phyloP scores from a whole-genome alignment of 2,888 invertebrate species.

The Drosophila picticornis region DNA sequence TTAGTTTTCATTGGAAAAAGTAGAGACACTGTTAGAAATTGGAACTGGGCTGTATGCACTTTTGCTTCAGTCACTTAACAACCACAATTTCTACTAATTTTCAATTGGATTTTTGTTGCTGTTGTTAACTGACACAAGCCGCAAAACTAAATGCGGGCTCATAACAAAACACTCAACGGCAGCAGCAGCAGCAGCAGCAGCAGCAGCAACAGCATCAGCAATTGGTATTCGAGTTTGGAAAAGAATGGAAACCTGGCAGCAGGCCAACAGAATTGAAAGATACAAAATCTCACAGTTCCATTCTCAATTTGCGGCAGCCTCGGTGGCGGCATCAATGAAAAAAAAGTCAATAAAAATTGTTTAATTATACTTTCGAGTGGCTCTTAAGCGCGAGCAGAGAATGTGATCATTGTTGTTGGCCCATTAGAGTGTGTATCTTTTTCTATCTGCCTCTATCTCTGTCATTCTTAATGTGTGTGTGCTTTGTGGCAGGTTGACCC shows the following conservation, averaged over 20 bases:
- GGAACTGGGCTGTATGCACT: constrained; percentile 37
- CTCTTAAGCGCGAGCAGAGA: constrained; percentile 73
- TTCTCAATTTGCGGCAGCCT: constrained; percentile 35
- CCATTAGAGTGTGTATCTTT: constrained; percentile 54
- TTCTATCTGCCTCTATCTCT: background rate
- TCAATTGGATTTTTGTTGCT: constrained; percentile 53
- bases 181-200: constrained; percentile 5
- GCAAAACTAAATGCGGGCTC: constrained; percentile 59
- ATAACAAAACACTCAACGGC: constrained; percentile 52
- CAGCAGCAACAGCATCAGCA: constrained; percentile 24
- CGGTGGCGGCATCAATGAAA: constrained; percentile 69
- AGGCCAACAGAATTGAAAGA: constrained; percentile 43
- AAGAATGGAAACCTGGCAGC: constrained; percentile 46
- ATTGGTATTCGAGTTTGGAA: constrained; percentile 30
- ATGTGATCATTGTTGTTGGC: constrained; percentile 67
- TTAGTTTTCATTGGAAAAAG: constrained; percentile 2
- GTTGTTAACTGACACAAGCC: constrained; percentile 43
- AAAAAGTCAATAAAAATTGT: constrained; percentile 79
- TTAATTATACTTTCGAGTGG: constrained; percentile 77
- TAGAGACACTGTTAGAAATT: constrained; percentile 49
- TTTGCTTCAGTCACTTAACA: constrained; percentile 54
- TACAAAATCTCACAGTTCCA: constrained; percentile 37
- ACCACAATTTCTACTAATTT: constrained; percentile 66
- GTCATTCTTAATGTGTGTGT: constrained; percentile 28
- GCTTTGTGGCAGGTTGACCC: constrained; percentile 59